These are phyloP conservation scores for Thera obeliscata DNA, from an alignment of 2,888 invertebrate genomes.

Conservation along the genomic window DNA sequence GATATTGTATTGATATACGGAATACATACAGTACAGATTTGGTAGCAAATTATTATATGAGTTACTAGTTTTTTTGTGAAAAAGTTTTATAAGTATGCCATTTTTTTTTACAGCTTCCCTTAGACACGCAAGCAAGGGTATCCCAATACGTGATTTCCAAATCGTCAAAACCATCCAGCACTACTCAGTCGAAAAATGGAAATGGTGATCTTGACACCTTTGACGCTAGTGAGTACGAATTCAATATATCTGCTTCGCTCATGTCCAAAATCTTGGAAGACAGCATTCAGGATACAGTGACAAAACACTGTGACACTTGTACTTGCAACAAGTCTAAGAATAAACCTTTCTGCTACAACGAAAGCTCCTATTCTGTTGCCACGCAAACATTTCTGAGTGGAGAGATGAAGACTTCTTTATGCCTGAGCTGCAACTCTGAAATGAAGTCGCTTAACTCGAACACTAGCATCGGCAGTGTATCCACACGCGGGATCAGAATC, in stretches of 20 bases:
- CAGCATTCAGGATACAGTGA: conserved; percentile 91
- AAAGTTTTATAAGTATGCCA: not conserved
- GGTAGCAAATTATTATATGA: not conserved
- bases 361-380: conserved; percentile 84
- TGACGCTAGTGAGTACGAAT: conserved; percentile 86
- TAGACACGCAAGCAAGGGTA: conserved; percentile 96
- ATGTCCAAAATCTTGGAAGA: conserved; percentile 97
- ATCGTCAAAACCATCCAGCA: conserved; percentile 71
- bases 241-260: conserved; percentile 93
- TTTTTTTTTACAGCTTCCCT: conserved; percentile 88
- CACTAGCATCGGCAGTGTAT: conserved; percentile 70
- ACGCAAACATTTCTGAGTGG: conserved; percentile 85
- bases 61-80: not conserved
- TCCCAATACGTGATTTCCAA: conserved; percentile 90
- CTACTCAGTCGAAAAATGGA: conserved; percentile 70
- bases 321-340: conserved; percentile 86
- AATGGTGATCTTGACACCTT: conserved; percentile 73
- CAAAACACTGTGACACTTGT: conserved; percentile 93
- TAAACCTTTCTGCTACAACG: conserved; percentile 82
- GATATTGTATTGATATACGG: conserved; percentile 1
- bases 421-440: conserved; percentile 86
- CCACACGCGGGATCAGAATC: conserved; percentile 67
- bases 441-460: conserved; percentile 72
- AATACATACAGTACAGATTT: not conserved
- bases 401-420: conserved; percentile 80